Evolutionary conservation across 2,888 invertebrate species (phyloP).

Genomic region (Dynastes tityus): DNA sequence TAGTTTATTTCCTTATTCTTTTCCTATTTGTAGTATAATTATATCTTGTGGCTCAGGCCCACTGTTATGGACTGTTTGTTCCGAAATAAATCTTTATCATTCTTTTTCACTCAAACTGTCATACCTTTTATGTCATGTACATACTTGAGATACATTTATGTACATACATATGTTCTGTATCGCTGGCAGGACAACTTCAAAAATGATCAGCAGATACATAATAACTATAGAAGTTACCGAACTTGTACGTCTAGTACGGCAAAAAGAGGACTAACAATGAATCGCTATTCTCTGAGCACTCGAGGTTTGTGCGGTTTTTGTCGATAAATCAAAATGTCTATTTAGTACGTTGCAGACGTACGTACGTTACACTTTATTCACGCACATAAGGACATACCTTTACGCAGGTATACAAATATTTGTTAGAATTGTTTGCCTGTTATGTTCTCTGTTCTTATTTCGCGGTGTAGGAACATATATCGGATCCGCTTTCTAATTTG

Average conservation of each 20-base stretch:
- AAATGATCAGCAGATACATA: conserved; percentile 10
- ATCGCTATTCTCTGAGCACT: neutral
- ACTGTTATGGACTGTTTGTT: too few species aligned
- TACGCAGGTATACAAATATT: neutral
- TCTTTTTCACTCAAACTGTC: too few species aligned
- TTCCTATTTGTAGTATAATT: too few species aligned
- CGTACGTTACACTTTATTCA: neutral
- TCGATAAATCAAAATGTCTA: neutral
- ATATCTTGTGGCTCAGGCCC: too few species aligned
- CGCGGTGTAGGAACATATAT: too few species aligned
- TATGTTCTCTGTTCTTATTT: neutral
- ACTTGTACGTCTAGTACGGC: neutral
- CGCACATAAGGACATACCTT: neutral
- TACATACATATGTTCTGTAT: too few species aligned
- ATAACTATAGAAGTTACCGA: neutral
- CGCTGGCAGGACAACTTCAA: conserved; percentile 7
- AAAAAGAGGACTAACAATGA: neutral
- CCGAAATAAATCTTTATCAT: too few species aligned
- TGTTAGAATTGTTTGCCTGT: neutral
- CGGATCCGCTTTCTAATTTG: too few species aligned
- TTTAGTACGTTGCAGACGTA: neutral
- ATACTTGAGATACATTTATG: too few species aligned
- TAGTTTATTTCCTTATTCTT: too few species aligned
- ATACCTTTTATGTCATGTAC: too few species aligned
- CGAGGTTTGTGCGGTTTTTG: neutral